Evolutionary conservation across 2,113 vertebrate genomes (phyloP).

Genomic region (Phoxinus phoxinus): DNA sequence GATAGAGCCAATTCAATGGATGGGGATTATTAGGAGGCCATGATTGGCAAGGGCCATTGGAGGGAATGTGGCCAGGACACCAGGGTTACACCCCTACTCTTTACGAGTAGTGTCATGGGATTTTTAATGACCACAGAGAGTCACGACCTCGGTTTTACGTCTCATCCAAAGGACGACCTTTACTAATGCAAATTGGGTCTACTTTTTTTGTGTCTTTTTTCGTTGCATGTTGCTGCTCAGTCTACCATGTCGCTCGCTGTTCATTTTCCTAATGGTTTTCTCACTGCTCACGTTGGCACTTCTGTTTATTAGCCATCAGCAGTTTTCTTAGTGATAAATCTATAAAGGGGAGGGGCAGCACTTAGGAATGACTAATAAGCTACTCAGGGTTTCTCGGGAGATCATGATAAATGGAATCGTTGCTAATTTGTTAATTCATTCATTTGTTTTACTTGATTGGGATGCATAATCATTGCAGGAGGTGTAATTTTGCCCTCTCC

Average conservation of each 20-base stretch:
- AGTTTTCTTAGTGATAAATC: conserved; percentile 63
- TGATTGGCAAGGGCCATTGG: no score
- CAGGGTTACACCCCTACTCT: no score
- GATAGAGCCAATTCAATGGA: no score
- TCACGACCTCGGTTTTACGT: no score
- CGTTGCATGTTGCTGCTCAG: conserved; percentile 29
- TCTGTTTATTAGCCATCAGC: conserved; percentile 67
- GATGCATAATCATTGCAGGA: neutral
- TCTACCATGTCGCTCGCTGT: conserved; percentile 54
- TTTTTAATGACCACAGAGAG: no score
- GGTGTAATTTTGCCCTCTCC: conserved; percentile 33
- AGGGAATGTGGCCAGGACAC: no score
- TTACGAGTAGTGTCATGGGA: no score
- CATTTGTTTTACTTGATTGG: conserved; percentile 13
- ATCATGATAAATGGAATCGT: neutral
- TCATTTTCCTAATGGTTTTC: conserved; percentile 76
- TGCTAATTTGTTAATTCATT: conserved; percentile 19
- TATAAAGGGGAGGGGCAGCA: conserved; percentile 17
- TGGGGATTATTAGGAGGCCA: no score
- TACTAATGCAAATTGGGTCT: neutral
- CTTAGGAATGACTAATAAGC: neutral
- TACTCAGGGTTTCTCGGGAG: neutral
- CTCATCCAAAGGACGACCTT: no score
- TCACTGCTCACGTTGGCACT: conserved; percentile 56
- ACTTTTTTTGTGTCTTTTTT: conserved; percentile 4